phyloP scores from a whole-genome alignment of 1,140 invertebrate genomes.

The Drosophila arizonae region DNA sequence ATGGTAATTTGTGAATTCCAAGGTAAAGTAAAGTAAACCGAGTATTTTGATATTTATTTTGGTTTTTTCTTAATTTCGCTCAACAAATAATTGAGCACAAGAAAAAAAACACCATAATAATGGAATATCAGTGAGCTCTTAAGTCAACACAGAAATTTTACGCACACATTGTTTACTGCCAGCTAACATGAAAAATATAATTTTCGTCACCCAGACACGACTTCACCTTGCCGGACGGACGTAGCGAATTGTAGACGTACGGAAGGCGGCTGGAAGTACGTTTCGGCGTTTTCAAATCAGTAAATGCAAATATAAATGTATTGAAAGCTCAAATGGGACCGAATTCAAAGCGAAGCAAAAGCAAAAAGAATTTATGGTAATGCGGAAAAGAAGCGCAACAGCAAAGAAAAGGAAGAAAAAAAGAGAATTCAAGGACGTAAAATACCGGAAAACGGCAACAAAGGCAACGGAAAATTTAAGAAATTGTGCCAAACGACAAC shows the following conservation, averaged over 20 bases:
- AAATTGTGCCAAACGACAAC: conserved; percentile 40
- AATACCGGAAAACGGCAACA: conserved; percentile 53
- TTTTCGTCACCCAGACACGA: conserved; percentile 12
- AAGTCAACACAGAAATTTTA: conserved; percentile 40
- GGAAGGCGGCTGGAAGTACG: conserved; percentile 50
- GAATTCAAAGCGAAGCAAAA: conserved; percentile 31
- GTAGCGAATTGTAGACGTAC: conserved; percentile 41
- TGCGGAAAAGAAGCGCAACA: conserved; percentile 29
- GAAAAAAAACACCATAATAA: background rate
- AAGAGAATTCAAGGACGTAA: conserved; percentile 44
- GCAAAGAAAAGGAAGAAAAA: background rate
- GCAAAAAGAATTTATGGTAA: conserved; percentile 46
- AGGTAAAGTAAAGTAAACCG: background rate
- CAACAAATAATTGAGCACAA: conserved; percentile 7
- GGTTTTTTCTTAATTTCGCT: conserved; percentile 16
- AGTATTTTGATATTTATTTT: background rate
- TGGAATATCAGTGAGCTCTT: conserved; percentile 22
- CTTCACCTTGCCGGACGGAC: conserved; percentile 25
- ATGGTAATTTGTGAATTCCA: background rate
- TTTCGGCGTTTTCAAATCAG: conserved; percentile 54
- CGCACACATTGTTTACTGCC: conserved; percentile 36
- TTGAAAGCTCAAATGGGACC: conserved; percentile 53
- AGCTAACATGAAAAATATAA: conserved; percentile 34
- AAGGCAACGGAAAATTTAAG: conserved; percentile 54
- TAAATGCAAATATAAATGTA: conserved; percentile 57